Evolutionary conservation across 2,888 invertebrate genomes (phyloP), one percentile per base, ranked within the genome.

Genomic region (Epicampocera succincta): DNA sequence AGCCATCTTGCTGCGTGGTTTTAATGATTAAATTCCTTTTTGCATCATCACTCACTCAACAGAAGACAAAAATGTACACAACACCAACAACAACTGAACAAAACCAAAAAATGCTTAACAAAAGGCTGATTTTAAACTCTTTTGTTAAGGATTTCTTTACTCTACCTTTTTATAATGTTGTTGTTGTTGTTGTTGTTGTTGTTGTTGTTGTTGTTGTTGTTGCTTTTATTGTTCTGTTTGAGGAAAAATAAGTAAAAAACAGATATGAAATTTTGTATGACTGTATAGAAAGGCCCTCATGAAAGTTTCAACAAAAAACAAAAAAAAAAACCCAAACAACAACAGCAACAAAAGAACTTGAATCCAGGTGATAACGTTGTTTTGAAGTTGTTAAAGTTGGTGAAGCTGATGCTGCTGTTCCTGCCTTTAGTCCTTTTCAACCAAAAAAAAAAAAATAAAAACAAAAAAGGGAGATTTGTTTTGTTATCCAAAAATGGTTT

Each of bases 1-100:
- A 81, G 81, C 68, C 69, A 77, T 74, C 73, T 74, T 81, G 69
- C 77, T 81, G 77, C 77, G 77, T 81, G 69, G 81, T 81, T 81
- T 74, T 73, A 73, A 81, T 77, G 81, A 81, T 81, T 81, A 77
- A 81, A 81, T 77, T 77, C 73, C 65, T 44, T 75, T 74, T 54
- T 65, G 66, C 72, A 71, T 72, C 80, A 75, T 68, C 75, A 61
- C 42, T 81, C 80, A 66, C 50, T 65, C 38, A 52, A 42, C 50
- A 75, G 50, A 13, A 66, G 19, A 48, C 19, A 33, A 54, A 42
- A 68, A 38, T 40, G 3, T 17, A 50, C 63, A 54, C 63, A 54
- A 40, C n/a, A 33, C 33, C 3, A 61, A 50, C 38, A 19, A 50
- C 12, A 52, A 63, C 19, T 29, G 33, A 38, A 48, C 46, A 25